A percentile compares a stretch with the other conserved stretches of the same genome.
These are phyloP conservation scores for rat (Rattus norvegicus) DNA, from an alignment of 2,113 vertebrate genomes.

Conservation along the genomic window DNA sequence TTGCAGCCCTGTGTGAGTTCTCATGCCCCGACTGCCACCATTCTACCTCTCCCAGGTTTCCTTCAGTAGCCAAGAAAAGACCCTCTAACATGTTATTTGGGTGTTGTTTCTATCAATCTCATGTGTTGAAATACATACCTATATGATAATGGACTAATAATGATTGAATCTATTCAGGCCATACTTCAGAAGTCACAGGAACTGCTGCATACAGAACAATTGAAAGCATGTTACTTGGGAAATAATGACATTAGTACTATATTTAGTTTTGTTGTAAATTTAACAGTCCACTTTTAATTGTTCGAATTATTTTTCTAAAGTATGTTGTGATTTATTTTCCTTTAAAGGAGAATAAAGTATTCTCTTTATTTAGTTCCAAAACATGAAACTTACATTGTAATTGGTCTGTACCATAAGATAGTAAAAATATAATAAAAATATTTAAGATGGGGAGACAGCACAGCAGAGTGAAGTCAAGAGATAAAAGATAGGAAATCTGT, in stretches of 20 bases:
- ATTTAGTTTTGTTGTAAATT: conserved; percentile 46
- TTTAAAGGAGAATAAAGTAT: conserved; percentile 44
- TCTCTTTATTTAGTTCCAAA: conserved; percentile 49
- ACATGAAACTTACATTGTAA: conserved; percentile 40
- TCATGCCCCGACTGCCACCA: not conserved
- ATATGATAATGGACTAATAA: conserved; percentile 23
- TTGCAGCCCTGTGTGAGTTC: not conserved
- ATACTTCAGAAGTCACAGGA: conserved; percentile 57
- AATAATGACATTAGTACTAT: conserved; percentile 23
- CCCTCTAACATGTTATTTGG: conserved; percentile 41
- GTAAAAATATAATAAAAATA: conserved; percentile 48
- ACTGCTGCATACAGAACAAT: conserved; percentile 61
- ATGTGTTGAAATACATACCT: conserved; percentile 66
- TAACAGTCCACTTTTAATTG: not conserved
- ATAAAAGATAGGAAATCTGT: not conserved
- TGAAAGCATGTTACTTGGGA: conserved; percentile 54
- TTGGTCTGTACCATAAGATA: conserved; percentile 23
- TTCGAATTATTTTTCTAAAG: conserved; percentile 3
- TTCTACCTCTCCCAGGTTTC: not conserved
- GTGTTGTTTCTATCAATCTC: conserved; percentile 2
- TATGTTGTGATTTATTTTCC: conserved; percentile 15
- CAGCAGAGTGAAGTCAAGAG: conserved; percentile 52
- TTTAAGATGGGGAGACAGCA: conserved; percentile 33
- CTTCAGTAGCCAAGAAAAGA: not conserved
- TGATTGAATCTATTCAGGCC: conserved; percentile 55